Conservation (phyloP, 1,140 invertebrate genomes). For the Paraescarpia echinospica region DNA sequence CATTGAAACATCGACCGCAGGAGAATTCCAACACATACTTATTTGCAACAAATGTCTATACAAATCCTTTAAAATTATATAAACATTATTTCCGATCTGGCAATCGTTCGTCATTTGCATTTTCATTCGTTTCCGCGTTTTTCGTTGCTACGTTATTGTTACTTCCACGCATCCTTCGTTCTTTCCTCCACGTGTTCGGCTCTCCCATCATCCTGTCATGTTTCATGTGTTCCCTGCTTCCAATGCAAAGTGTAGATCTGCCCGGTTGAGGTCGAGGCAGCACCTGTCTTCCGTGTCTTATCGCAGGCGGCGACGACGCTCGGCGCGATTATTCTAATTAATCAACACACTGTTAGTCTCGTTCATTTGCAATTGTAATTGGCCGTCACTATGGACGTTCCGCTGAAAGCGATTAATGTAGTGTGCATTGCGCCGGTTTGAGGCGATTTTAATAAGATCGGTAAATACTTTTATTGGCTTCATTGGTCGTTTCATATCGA, state of each 20-base stretch:
- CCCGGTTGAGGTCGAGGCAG: background rate
- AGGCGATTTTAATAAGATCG: conserved; percentile 1
- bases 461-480: background rate
- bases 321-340: background rate
- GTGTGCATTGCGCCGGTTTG: background rate
- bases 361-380: background rate
- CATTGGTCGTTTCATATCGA: background rate
- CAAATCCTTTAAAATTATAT: too few species aligned
- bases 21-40: too few species aligned
- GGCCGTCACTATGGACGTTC: background rate
- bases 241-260: background rate
- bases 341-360: background rate
- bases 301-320: background rate
- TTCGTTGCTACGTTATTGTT: too few species aligned
- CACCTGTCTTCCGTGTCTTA: background rate
- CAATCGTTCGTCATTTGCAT: too few species aligned
- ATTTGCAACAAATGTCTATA: too few species aligned
- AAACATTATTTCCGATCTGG: too few species aligned
- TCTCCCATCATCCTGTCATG: background rate
- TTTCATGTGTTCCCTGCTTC: background rate
- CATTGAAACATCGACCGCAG: too few species aligned
- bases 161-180: too few species aligned
- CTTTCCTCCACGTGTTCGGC: background rate
- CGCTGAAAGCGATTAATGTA: background rate
- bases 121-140: too few species aligned